Base-by-base conservation (phyloP, 35 echinoderm and acorn worm species). In the Strongylocentrotus purpuratus region DNA sequence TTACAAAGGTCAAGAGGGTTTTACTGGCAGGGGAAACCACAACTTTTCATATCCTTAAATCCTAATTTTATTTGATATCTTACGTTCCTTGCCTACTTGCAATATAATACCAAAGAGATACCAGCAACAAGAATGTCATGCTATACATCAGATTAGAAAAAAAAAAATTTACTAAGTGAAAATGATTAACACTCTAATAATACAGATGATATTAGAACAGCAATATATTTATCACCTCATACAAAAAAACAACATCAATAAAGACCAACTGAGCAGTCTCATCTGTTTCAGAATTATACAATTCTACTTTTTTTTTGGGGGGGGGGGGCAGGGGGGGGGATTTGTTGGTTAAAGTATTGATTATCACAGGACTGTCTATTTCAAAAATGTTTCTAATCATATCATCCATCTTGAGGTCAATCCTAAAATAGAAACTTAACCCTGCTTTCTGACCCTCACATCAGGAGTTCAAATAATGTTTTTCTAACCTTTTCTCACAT, bases 401-500 rank as follows among this genome's bases (percentile, higher is more conserved):
- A 78, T 78, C 22, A 22, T 78, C 65, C 20, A 78, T 78, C 65
- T 78, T 22, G n/a, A n/a, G 65, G 65, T 78, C 65, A 78, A n/a
- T 78, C 28, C 65, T 78, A 78, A 28, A 78, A 25, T 18, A 2
- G 65, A n/a, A 78, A 78, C 8, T 22, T 25, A 28, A 78, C 65
- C 65, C 0, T 78, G 20, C 65, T 28, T 28, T 78, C 65, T n/a
- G 25, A 78, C 65, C 65, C 65, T 78, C 65, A 25, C 65, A 78
- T 78, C 87, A 88, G 45, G 32, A 89, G 87, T 33, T 89, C 87
- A 89, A 45, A 33, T 89, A 33, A 89, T 89, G 45, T 89, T 89
- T 89, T 89, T 33, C 87, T 89, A 89, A 89, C 87, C 87, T 89
- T n/a, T 78, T 78, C 65, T 78, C 65, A 78, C 18, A 78, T 78